A percentile compares a stretch with the other conserved stretches of the same genome.
Evolutionary conservation across 53 echinoderm and acorn worm species (phyloP).

Genomic region (Temnopleurus reevesii): DNA sequence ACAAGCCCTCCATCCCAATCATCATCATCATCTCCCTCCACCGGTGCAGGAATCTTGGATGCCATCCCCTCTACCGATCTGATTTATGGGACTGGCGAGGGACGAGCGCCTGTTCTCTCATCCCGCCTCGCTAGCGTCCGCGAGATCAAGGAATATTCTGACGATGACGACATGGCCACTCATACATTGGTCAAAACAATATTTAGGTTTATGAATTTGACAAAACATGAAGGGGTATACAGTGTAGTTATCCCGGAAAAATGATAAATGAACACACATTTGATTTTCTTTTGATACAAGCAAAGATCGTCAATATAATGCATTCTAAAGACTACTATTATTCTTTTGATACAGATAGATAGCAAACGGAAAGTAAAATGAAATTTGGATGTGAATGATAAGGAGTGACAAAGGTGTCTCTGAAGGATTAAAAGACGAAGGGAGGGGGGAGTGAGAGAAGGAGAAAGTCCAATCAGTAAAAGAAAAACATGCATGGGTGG

Average conservation of each 20-base stretch:
- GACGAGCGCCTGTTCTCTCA: conserved; percentile 48
- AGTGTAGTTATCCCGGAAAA: too few species aligned
- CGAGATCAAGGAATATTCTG: background rate
- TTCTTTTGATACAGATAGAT: background rate
- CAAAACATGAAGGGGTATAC: too few species aligned
- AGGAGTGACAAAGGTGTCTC: too few species aligned
- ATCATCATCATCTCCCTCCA: background rate
- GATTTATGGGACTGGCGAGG: conserved; percentile 34
- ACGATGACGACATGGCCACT: background rate
- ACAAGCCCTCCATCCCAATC: conserved; percentile 27
- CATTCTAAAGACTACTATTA: background rate
- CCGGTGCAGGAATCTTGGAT: background rate
- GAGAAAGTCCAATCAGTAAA: too few species aligned
- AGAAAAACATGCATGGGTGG: background rate
- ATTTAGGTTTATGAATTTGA: too few species aligned
- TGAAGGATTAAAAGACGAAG: too few species aligned
- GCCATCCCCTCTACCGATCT: background rate
- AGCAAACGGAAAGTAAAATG: background rate
- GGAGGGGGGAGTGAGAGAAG: too few species aligned
- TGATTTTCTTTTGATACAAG: background rate
- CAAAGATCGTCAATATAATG: background rate
- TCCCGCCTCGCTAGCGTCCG: background rate
- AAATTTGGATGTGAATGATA: too few species aligned
- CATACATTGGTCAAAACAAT: background rate
- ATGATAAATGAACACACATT: background rate